A percentile compares a stretch with the other conserved stretches of the same genome.
These are phyloP conservation scores for Rhinogobio ventralis DNA, from an alignment of 2,797 vertebrate genomes.

Conservation along the genomic window DNA sequence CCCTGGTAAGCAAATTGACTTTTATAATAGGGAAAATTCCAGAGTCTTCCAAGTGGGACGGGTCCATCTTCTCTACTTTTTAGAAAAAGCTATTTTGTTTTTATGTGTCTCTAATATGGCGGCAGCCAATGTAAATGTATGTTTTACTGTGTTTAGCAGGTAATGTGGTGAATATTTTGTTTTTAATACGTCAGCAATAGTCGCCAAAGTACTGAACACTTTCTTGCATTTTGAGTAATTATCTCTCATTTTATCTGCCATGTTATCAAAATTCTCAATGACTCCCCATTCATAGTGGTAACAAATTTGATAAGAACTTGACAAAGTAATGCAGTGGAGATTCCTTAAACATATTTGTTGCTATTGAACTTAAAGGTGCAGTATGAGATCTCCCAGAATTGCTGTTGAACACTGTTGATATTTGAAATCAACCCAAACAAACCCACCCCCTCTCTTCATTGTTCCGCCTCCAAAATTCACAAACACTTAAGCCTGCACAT, in stretches of 20 bases:
- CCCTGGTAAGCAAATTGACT: conserved; percentile 58
- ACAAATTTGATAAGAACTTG: conserved; percentile 16
- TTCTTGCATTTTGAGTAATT: not conserved
- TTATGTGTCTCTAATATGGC: conserved; percentile 46
- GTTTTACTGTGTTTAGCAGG: not conserved
- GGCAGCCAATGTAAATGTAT: conserved; percentile 24
- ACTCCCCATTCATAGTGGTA: not conserved
- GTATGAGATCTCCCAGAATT: too few species aligned
- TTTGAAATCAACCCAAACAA: too few species aligned
- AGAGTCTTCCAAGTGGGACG: conserved; percentile 58
- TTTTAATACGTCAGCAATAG: not conserved
- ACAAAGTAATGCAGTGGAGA: not conserved
- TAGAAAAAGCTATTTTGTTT: conserved; percentile 55
- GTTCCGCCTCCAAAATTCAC: too few species aligned
- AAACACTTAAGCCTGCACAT: too few species aligned
- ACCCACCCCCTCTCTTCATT: too few species aligned
- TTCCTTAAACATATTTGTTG: not conserved
- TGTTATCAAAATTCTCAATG: not conserved
- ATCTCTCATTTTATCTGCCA: not conserved
- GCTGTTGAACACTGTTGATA: too few species aligned
- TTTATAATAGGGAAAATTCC: conserved; percentile 62
- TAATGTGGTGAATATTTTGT: not conserved
- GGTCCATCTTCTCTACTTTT: conserved; percentile 53
- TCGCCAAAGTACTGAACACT: not conserved
- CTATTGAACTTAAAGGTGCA: too few species aligned